phyloP scores from a whole-genome alignment of 2,113 vertebrate genomes.

The Rattus norvegicus region GRCr8 NC_086019.1:21760501-21761000 shows the following conservation, averaged over 20 bases:
- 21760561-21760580: background rate
- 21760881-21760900: background rate
- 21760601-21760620: background rate
- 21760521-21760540: background rate
- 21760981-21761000: background rate
- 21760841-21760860: background rate
- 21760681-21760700: background rate
- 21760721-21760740: background rate
- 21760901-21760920: background rate
- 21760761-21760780: background rate
- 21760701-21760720: background rate
- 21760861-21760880: background rate
- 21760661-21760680: background rate
- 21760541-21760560: background rate
- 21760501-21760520: background rate
- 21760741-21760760: background rate
- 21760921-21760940: background rate
- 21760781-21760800: slow-evolving; percentile 8
- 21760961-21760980: background rate
- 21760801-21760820: background rate
- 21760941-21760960: background rate
- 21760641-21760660: background rate
- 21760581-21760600: background rate
- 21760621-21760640: background rate
- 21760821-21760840: background rate